Evolutionary conservation across 1,140 invertebrate species (phyloP), one percentile per base, ranked within the genome.

Genomic region (Sinella curviseta): DNA sequence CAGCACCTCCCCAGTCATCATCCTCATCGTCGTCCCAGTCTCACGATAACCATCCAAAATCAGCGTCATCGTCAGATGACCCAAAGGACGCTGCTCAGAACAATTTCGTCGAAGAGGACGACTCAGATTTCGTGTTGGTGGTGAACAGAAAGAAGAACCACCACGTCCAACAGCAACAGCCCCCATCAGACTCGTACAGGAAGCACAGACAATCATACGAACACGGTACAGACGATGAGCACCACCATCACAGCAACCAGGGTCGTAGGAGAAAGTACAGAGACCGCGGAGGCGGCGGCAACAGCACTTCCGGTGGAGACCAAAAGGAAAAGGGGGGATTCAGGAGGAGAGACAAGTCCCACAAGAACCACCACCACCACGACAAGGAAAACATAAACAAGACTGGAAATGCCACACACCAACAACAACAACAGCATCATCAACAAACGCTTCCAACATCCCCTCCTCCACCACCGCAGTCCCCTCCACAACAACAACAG

Each of bases 101-200:
- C 24, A 24, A 8, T 26, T n/a, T n/a, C n/a, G n/a, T 4, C 1
- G 60, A 80, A 1, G 35, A 74, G 14, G 34, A 36, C 36, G 28
- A 70, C 1, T 3, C 65, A 78, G 26, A 78, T 24, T 36, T 70
- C n/a, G 57, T 60, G 30, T n/a, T 60, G 28, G 30, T 77, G n/a
- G 55, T 60, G 31, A 28, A 78, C 16, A 67, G 26, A 54, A 36
- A 36, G 74, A 78, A 75, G 26, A 30, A 17, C 4, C 39, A 48
- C 20, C 39, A 48, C 8, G 39, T 20, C 20, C 39, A 48, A 20
- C n/a, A n/a, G n/a, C n/a, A n/a, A n/a, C 39, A 48, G 4, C 4
- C 39, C 39, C 4, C 17, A 8, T n/a, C 57, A 26, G 57, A 60
- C 3, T 60, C 57, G 57, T n/a, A 60, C 4, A 4, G 57, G 12